Percentiles rank a stretch among this genome's conserved stretches.
Evolutionary conservation across 2,797 vertebrate species (phyloP).

Genomic region (Parauchenoglanis ngamensis): DNA sequence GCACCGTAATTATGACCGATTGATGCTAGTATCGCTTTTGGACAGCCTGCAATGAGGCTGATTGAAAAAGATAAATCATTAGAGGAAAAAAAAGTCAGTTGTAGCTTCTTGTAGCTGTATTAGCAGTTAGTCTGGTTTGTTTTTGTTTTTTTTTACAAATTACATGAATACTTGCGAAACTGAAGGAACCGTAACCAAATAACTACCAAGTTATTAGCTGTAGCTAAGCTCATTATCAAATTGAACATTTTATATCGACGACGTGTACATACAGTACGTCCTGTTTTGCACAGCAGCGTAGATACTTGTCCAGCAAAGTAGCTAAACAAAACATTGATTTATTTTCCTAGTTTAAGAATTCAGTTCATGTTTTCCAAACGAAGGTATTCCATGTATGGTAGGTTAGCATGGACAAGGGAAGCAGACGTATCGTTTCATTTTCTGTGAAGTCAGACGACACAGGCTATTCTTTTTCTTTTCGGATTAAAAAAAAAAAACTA

Average conservation of each 20-base stretch:
- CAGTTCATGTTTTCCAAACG: neutral
- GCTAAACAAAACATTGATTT: neutral
- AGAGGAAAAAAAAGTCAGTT: neutral
- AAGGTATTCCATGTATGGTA: neutral
- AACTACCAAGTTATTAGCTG: neutral
- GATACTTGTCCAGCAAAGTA: no score
- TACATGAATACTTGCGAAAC: neutral
- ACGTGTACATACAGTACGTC: no score
- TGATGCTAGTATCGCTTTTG: neutral
- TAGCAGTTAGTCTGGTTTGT: neutral
- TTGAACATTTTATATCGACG: neutral
- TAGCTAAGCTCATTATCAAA: neutral
- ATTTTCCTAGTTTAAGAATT: neutral
- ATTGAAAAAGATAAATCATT: neutral
- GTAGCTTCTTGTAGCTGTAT: neutral
- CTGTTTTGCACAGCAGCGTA: no score
- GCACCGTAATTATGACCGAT: neutral
- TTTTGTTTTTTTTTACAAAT: neutral
- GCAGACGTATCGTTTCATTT: neutral
- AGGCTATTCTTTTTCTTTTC: neutral
- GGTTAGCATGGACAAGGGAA: neutral
- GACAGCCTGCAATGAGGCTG: neutral
- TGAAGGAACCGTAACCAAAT: neutral
- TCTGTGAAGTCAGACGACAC: neutral
- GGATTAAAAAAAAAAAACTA: neutral